Percentiles rank a stretch among this genome's conserved stretches.
Evolutionary conservation across 2,113 vertebrate species (phyloP).

Genomic region (Brevimyrus niger): DNA sequence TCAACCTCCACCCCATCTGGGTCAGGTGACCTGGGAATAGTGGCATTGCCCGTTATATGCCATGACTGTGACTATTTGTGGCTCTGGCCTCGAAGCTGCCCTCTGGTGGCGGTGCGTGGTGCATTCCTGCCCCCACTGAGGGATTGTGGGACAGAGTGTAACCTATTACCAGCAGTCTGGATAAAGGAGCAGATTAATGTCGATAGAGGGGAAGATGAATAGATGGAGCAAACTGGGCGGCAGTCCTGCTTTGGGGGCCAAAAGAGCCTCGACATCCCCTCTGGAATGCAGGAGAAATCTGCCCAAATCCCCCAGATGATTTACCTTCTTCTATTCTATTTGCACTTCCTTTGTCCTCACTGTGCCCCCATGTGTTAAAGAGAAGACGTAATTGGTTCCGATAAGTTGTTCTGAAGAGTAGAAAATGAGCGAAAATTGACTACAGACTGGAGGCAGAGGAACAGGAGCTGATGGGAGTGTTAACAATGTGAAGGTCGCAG

Average conservation of each 20-base stretch:
- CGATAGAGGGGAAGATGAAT: not conserved
- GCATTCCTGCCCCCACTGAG: not conserved
- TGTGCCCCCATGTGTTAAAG: constrained; percentile 41
- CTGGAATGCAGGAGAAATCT: not conserved
- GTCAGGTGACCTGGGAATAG: not conserved
- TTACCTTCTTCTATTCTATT: not conserved
- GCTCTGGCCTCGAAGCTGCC: not conserved
- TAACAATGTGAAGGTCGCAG: constrained; percentile 51
- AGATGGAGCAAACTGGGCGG: not conserved
- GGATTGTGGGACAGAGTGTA: not conserved
- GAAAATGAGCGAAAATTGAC: constrained; percentile 58
- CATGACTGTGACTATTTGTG: not conserved
- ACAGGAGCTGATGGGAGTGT: constrained; percentile 52
- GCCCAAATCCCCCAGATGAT: not conserved
- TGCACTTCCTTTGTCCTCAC: constrained; percentile 15
- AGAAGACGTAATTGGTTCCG: constrained; percentile 53
- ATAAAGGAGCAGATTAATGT: not conserved
- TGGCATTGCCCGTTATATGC: not conserved
- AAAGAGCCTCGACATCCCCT: not conserved
- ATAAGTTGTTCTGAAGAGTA: constrained; percentile 43
- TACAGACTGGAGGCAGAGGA: constrained; percentile 43
- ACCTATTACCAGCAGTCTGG: not conserved
- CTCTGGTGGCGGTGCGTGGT: not conserved
- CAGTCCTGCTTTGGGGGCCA: not conserved
- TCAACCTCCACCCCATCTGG: not conserved